Percentiles rank a stretch among this genome's conserved stretches.
Evolutionary conservation across 2,888 invertebrate genomes (phyloP).

Genomic region (Apotomis capreana): DNA sequence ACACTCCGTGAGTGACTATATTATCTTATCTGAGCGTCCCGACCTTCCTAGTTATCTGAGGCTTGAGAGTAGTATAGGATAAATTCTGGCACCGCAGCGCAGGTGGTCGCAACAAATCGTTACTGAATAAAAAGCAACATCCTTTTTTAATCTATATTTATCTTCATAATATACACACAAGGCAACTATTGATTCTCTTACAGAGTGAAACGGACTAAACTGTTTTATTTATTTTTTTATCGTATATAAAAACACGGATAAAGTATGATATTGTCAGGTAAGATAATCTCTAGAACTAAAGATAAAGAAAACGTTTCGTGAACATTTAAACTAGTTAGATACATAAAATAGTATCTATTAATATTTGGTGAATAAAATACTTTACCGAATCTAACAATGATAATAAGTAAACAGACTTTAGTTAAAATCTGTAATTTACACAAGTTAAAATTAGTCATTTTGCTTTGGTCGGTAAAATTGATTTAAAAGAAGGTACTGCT

Average conservation of each 20-base stretch:
- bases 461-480: conserved; percentile 47
- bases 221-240: conserved; percentile 22
- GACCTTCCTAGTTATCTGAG: no score
- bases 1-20: no score
- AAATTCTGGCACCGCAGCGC: no score
- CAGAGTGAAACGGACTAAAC: conserved; percentile 38
- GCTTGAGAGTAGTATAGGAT: no score
- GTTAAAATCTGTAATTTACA: not conserved
- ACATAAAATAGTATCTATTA: conserved; percentile 47
- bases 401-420: not conserved
- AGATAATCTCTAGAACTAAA: conserved; percentile 35
- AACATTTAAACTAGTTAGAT: conserved; percentile 26
- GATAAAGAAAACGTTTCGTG: conserved; percentile 7
- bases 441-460: conserved; percentile 44
- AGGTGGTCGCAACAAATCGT: no score
- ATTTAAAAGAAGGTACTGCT: conserved; percentile 46
- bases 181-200: conserved; percentile 42
- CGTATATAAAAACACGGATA: conserved; percentile 39
- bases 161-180: conserved; percentile 40
- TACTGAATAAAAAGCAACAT: not conserved
- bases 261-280: conserved; percentile 38
- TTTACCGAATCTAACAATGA: conserved; percentile 46
- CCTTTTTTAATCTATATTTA: conserved; percentile 32
- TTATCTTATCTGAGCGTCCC: no score
- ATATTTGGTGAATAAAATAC: conserved; percentile 52